Conservation (phyloP, 2,113 vertebrate species). For the Manacus vitellinus region DNA sequence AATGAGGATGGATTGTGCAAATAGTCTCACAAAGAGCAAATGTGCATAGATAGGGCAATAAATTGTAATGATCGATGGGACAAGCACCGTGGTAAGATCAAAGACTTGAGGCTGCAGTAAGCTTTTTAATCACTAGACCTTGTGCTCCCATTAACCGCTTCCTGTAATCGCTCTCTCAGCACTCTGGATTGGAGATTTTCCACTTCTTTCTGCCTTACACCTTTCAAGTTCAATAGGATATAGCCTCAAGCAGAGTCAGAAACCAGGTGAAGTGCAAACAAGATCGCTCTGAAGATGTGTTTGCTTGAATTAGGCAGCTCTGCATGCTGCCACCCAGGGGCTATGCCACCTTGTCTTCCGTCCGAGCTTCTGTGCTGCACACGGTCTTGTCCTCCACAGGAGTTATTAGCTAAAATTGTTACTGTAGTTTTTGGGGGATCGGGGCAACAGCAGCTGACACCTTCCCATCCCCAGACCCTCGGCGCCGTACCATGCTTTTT, state of each 20-base stretch:
- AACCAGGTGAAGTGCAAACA: not conserved
- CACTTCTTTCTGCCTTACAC: not conserved
- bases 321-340: accelerated
- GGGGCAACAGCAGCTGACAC: not conserved
- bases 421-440: not conserved
- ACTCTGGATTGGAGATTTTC: not conserved
- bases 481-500: not conserved
- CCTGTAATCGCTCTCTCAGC: not conserved
- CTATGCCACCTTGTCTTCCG: not conserved
- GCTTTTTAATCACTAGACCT: conserved; percentile 15
- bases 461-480: not conserved
- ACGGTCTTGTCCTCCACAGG: not conserved
- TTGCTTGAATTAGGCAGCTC: not conserved
- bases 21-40: not conserved
- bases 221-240: not conserved
- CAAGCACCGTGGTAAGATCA: not conserved
- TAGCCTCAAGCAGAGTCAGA: not conserved
- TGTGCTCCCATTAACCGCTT: not conserved
- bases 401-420: not conserved
- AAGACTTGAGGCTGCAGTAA: not conserved
- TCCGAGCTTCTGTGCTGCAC: not conserved
- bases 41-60: conserved; percentile 41
- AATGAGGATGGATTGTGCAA: conserved; percentile 33
- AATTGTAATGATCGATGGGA: conserved; percentile 1
- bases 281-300: not conserved